These are phyloP conservation scores for Bubo scandiacus DNA, from an alignment of 2,113 vertebrate species.

Conservation along the genomic window DNA sequence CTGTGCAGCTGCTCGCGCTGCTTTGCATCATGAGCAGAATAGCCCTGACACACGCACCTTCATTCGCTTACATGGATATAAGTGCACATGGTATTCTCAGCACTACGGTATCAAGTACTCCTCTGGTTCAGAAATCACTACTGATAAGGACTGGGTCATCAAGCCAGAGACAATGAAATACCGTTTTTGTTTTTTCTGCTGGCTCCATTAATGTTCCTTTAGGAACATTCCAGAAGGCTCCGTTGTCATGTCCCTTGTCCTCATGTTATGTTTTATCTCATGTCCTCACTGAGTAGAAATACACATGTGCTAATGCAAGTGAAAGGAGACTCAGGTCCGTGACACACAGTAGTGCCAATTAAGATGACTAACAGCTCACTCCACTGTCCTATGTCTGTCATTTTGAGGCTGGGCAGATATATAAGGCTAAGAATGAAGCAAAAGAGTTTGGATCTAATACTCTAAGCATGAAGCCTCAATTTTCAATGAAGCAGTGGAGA, in stretches of 20 bases:
- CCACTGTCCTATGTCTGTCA: neutral
- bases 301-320: neutral
- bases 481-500: neutral
- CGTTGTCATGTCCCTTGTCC: neutral
- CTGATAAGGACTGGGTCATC: neutral
- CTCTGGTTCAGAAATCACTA: neutral
- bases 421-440: neutral
- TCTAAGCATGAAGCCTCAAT: neutral
- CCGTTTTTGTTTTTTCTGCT: neutral
- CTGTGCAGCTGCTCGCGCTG: neutral
- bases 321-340: neutral
- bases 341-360: neutral
- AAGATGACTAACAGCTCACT: neutral
- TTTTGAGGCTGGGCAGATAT: neutral
- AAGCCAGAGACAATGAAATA: neutral
- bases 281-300: neutral
- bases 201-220: neutral
- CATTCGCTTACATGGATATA: neutral
- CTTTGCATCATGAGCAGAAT: neutral
- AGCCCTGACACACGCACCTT: neutral
- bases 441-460: neutral
- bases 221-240: neutral
- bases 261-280: neutral
- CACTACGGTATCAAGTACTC: neutral
- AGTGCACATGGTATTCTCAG: fast-evolving